Conservation (phyloP, 2,888 invertebrate genomes). For the Athalia circularis region DNA sequence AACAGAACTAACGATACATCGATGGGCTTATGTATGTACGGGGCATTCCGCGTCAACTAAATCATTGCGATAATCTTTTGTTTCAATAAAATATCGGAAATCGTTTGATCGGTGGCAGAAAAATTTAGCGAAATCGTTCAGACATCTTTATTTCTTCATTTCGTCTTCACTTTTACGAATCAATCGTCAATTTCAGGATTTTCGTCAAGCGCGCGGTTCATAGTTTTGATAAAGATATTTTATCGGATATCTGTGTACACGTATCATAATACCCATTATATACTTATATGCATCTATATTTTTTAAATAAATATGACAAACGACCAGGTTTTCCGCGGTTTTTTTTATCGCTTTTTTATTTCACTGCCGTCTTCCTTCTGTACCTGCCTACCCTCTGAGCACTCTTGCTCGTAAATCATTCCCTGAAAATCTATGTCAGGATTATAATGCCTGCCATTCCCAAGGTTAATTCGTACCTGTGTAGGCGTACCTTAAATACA, state of each 20-base stretch:
- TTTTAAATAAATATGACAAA: slow-evolving; percentile 31
- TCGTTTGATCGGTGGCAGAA: no score
- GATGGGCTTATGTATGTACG: no score
- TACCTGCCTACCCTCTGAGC: not conserved
- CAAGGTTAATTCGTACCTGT: slow-evolving; percentile 16
- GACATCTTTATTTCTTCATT: not conserved
- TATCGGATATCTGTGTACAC: no score
- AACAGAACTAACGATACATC: no score
- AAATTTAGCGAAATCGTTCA: not conserved
- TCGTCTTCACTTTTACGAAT: slow-evolving; percentile 1
- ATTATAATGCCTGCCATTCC: not conserved
- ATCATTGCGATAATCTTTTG: no score
- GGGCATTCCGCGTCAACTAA: no score
- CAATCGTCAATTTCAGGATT: not conserved
- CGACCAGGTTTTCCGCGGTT: slow-evolving; percentile 13
- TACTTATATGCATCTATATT: not conserved
- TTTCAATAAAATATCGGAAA: no score
- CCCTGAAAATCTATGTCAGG: not conserved
- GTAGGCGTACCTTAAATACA: no score
- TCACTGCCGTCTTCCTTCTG: not conserved
- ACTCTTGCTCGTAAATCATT: not conserved
- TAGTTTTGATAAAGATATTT: not conserved
- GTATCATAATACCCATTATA: slow-evolving; percentile 11
- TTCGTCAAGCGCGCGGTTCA: no score
- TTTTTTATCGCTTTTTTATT: not conserved